A percentile compares a stretch with the other conserved stretches of the same genome.
Evolutionary conservation across 2,888 invertebrate genomes (phyloP).

Genomic region (Sesia apiformis): DNA sequence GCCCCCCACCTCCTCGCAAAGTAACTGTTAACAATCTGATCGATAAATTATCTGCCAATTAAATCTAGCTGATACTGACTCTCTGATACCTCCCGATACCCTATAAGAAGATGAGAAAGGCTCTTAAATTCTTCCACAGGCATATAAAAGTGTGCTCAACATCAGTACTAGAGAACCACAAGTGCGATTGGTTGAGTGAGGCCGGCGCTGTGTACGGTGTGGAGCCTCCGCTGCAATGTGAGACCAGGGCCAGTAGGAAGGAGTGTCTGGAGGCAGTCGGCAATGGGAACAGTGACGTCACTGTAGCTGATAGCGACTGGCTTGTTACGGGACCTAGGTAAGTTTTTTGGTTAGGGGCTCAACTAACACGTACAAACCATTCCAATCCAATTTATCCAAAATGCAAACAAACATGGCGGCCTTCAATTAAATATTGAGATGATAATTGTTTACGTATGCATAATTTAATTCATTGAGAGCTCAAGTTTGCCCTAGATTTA

Average conservation of each 20-base stretch:
- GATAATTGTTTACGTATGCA: too few relatives aligned
- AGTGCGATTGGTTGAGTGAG: constrained; percentile 86
- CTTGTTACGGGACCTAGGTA: constrained; percentile 80
- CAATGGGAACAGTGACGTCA: constrained; percentile 79
- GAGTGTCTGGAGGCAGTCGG: constrained; percentile 81
- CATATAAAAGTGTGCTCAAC: constrained; percentile 79
- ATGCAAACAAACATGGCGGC: too few relatives aligned
- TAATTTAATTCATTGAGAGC: too few relatives aligned
- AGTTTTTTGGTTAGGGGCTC: neutral
- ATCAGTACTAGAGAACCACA: constrained; percentile 79
- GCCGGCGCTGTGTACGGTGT: constrained; percentile 84
- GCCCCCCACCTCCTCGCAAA: too few relatives aligned
- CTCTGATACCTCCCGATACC: too few relatives aligned
- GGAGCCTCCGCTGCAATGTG: constrained; percentile 86
- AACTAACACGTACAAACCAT: neutral
- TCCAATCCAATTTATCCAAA: too few relatives aligned
- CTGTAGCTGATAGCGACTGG: constrained; percentile 82
- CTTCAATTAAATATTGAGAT: too few relatives aligned
- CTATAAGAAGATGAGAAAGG: too few relatives aligned
- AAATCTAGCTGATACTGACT: too few relatives aligned
- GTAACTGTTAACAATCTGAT: too few relatives aligned
- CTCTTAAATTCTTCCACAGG: constrained; percentile 22
- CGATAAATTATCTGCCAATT: too few relatives aligned
- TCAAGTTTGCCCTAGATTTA: too few relatives aligned
- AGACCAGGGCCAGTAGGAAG: constrained; percentile 69